Conservation (phyloP, 2,113 vertebrate species). For the Chunga burmeisteri region DNA sequence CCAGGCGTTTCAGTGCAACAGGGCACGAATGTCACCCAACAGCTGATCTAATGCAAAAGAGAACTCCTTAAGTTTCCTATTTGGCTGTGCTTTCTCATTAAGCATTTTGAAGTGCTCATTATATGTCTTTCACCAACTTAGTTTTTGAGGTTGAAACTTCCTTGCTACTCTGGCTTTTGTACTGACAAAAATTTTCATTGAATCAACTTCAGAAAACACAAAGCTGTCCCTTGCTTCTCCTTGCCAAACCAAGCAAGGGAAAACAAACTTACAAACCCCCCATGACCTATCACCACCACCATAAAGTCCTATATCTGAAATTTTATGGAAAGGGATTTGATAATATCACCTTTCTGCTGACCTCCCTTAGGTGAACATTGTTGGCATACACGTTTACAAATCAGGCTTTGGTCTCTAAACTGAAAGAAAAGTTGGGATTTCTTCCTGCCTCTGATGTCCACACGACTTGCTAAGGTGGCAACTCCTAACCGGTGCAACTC, state of each 20-base stretch:
- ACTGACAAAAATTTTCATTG: not conserved
- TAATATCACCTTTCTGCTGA: not conserved
- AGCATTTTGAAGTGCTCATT: not conserved
- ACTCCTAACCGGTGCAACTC: not conserved
- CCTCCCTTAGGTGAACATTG: not conserved
- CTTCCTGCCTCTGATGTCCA: not conserved
- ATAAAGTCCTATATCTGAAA: not conserved
- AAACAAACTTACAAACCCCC: not conserved
- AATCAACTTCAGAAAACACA: not conserved
- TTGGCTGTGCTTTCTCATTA: not conserved
- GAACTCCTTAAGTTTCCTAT: not conserved
- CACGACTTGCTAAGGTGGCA: not conserved
- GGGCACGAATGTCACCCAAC: rapidly evolving
- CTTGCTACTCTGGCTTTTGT: not conserved
- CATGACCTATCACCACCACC: not conserved
- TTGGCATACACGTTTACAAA: not conserved
- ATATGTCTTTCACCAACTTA: not conserved
- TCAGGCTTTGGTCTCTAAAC: not conserved
- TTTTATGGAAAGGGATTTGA: not conserved
- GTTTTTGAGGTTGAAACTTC: not conserved
- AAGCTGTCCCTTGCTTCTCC: not conserved
- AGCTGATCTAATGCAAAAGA: not conserved
- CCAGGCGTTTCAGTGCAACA: no score
- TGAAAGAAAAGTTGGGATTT: not conserved
- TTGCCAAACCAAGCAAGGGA: not conserved